These are phyloP conservation scores for Prionace glauca DNA, from an alignment of 2,797 vertebrate species.

Conservation along the genomic window DNA sequence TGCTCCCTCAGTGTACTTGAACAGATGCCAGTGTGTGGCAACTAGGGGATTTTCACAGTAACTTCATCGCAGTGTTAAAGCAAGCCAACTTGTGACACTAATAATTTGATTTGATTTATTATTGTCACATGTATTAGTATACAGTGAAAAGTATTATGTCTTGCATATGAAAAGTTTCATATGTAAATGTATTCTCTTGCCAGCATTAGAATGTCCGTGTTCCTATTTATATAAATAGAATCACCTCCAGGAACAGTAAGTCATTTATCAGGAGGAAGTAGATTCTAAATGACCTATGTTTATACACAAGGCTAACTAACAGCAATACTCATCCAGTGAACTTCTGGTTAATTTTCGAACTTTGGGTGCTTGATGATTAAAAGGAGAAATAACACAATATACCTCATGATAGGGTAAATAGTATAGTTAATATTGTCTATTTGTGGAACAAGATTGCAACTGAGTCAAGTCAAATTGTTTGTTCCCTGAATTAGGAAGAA, in stretches of 20 bases:
- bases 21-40: too few relatives aligned
- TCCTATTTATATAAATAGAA: background rate
- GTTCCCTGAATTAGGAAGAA: background rate
- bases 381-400: background rate
- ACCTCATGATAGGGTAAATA: background rate
- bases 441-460: background rate
- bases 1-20: too few relatives aligned
- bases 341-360: too few relatives aligned
- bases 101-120: too few relatives aligned
- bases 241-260: background rate
- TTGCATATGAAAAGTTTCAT: background rate
- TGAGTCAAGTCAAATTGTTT: background rate
- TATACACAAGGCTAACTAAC: too few relatives aligned
- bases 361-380: too few relatives aligned
- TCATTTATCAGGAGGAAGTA: background rate
- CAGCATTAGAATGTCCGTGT: background rate
- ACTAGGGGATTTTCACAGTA: too few relatives aligned
- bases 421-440: background rate
- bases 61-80: too few relatives aligned
- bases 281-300: background rate
- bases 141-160: background rate
- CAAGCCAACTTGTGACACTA: too few relatives aligned
- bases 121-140: too few relatives aligned
- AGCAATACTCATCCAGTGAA: too few relatives aligned
- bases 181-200: background rate